Evolutionary conservation across 2,888 invertebrate genomes (phyloP).

Genomic region (Arge pagana): DNA sequence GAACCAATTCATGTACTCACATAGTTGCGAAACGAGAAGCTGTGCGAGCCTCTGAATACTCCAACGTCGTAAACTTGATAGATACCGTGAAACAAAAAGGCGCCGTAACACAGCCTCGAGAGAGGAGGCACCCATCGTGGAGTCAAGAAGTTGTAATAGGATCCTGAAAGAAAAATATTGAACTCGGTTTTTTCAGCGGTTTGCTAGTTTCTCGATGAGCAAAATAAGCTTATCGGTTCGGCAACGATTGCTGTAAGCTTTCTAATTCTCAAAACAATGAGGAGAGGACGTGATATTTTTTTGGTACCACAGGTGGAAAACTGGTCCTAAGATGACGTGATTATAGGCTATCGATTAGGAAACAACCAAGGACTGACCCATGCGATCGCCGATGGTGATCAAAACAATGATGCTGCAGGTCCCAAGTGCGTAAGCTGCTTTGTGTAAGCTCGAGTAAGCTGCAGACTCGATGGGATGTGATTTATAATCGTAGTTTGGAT

Average conservation of each 20-base stretch:
- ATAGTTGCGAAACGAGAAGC: conserved; percentile 34
- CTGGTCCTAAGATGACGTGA: too few relatives aligned
- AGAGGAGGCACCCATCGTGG: conserved; percentile 44
- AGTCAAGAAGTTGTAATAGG: conserved; percentile 40
- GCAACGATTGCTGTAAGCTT: not conserved
- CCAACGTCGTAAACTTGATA: conserved; percentile 40
- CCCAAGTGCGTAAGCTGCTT: conserved; percentile 38
- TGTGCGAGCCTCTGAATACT: conserved; percentile 35
- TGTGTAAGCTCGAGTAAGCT: conserved; percentile 41
- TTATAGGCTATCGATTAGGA: not conserved
- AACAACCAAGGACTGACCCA: conserved; percentile 34
- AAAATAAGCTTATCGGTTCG: not conserved
- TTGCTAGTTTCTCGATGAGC: not conserved
- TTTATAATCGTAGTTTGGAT: conserved; percentile 36
- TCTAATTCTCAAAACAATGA: not conserved
- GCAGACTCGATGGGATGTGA: conserved; percentile 36
- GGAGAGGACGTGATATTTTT: not conserved
- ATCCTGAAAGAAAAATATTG: conserved; percentile 38
- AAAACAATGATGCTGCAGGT: conserved; percentile 36
- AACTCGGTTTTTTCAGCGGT: not conserved
- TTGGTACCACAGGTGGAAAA: too few relatives aligned
- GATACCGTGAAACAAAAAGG: conserved; percentile 40
- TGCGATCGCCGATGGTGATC: conserved; percentile 42
- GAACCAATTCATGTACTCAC: too few relatives aligned
- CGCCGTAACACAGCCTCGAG: conserved; percentile 42